These are phyloP conservation scores for Chelidonichthys spinosus DNA, from an alignment of 2,797 vertebrate species.

Conservation along the genomic window DNA sequence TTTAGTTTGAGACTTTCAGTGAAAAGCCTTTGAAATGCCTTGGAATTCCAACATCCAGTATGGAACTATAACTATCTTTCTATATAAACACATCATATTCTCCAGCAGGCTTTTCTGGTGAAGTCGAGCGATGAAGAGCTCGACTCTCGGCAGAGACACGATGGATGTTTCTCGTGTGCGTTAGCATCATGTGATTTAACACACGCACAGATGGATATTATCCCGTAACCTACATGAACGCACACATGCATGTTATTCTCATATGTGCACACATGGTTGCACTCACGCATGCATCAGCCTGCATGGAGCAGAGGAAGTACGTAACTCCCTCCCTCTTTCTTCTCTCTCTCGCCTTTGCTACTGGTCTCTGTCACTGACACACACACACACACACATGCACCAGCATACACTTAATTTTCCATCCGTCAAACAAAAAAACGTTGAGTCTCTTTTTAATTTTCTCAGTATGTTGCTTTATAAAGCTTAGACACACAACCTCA, in stretches of 20 bases:
- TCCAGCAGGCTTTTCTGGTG: slow-evolving; percentile 36
- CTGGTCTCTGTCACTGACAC: slow-evolving; percentile 14
- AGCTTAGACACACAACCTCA: slow-evolving; percentile 56
- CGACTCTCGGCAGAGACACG: slow-evolving; percentile 3
- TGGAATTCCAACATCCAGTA: no score
- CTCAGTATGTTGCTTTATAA: slow-evolving; percentile 63
- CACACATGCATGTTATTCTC: slow-evolving; percentile 34
- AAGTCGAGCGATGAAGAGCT: slow-evolving; percentile 12
- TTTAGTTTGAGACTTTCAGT: not conserved
- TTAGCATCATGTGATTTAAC: slow-evolving; percentile 2
- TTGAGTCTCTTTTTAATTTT: slow-evolving; percentile 78
- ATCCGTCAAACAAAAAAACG: slow-evolving; percentile 65
- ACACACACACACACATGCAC: slow-evolving; percentile 31
- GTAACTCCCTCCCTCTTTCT: not conserved
- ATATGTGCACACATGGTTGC: slow-evolving; percentile 21
- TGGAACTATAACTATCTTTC: no score
- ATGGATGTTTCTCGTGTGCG: not conserved
- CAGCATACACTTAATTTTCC: slow-evolving; percentile 62
- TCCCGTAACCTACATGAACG: slow-evolving; percentile 32
- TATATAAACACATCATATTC: not conserved
- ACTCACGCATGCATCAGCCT: slow-evolving; percentile 24
- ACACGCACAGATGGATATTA: slow-evolving; percentile 35
- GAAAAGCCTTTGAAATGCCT: not conserved
- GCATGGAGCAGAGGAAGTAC: not conserved
- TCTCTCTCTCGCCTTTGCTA: not conserved